Conservation (phyloP, 2,797 vertebrate genomes). For the Notamacropus eugenii region DNA sequence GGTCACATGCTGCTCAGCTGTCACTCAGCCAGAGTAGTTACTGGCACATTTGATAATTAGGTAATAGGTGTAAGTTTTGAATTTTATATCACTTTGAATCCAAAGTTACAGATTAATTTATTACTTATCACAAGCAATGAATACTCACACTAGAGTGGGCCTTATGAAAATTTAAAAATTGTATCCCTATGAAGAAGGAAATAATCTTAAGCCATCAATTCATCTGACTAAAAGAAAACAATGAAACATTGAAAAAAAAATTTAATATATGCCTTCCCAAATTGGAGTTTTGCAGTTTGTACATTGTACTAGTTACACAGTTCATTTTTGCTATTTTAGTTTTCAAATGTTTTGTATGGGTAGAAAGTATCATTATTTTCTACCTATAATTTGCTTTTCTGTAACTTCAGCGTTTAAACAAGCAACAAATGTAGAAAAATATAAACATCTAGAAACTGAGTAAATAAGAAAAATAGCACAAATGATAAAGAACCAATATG, state of each 20-base stretch:
- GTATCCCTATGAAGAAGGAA: background rate
- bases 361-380: background rate
- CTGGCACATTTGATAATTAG: background rate
- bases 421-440: background rate
- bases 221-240: background rate
- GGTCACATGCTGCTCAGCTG: background rate
- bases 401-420: background rate
- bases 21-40: background rate
- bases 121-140: background rate
- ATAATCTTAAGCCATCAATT: background rate
- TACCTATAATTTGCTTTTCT: background rate
- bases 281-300: background rate
- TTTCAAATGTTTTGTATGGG: background rate
- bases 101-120: background rate
- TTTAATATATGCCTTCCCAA: background rate
- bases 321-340: background rate
- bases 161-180: background rate
- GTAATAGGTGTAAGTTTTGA: background rate
- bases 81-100: background rate
- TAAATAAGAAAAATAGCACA: background rate
- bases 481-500: background rate
- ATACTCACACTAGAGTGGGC: background rate
- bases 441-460: background rate
- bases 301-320: background rate
- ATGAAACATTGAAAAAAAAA: background rate